Evolutionary conservation across 2,888 invertebrate genomes (phyloP), one percentile per base, ranked within the genome.

Genomic region (Scaptomyza reducta): DNA sequence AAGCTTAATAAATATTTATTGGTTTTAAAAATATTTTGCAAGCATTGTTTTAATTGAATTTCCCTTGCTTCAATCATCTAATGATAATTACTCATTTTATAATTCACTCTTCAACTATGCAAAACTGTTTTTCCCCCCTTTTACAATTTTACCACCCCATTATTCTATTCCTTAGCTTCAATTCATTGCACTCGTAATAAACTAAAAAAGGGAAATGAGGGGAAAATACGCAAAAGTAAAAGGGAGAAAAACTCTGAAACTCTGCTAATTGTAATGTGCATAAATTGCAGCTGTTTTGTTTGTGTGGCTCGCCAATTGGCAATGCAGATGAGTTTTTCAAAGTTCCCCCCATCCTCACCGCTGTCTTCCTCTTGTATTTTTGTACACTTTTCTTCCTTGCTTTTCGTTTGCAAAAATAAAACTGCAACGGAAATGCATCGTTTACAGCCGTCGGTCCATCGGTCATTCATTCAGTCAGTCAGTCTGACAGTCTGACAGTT

Each of bases 181-280:
- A 35, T 56, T 46, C 49, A 25, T 27, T 68, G 57, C 27, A 35
- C 50, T 40, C 25, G 18, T 11, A 29, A 11, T 14, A 50, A 41
- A 60, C 46, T 13, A 25, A n/a, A 31, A n/a, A 41, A 18, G 38
- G 11, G 33, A 41, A 31, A n/a, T 33, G n/a, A 25, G 22, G 46
- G 14, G 35, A 56, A 53, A n/a, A 18, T 25, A 59, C 38, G 35
- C 27, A 22, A 41, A 40, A n/a, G 46, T 60, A 46, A 25, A 22
- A 49, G 51, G 29, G 53, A 53, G 44, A 54, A 59, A 50, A 67
- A 54, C 55, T 33, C n/a, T 67, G 68, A 60, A 77, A 83, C 77
- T 67, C 66, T 47, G 70, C 65, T 82, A 87, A 82, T 87, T 82
- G 81, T 70, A 79, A 82, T 87, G 82, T 86, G 63, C 82, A 82